phyloP scores from a whole-genome alignment of 2,113 vertebrate genomes.

The Vombatus ursinus region DNA sequence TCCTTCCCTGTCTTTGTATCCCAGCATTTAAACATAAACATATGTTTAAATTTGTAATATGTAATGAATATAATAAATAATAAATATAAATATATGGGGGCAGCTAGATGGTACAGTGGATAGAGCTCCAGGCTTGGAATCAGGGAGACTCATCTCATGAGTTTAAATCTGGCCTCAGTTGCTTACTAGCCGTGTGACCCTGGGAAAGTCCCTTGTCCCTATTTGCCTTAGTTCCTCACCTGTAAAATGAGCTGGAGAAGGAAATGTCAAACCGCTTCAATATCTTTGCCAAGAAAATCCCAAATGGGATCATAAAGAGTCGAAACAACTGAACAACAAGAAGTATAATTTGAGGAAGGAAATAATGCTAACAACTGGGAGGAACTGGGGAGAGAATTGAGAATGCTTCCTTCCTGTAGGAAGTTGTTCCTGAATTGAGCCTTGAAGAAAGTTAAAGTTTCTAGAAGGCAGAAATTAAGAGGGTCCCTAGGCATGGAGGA shows the following conservation, averaged over 20 bases:
- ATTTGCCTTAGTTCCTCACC: not conserved
- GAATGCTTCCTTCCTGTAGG: not conserved
- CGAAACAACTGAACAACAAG: not conserved
- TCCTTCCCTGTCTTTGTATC: not conserved
- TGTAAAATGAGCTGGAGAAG: not conserved
- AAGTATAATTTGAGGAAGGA: not conserved
- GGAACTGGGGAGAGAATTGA: not conserved
- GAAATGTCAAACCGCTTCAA: not conserved
- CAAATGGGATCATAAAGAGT: not conserved
- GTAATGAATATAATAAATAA: too few species aligned
- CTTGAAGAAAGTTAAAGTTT: not conserved
- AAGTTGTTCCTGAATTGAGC: not conserved
- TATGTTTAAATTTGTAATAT: not conserved
- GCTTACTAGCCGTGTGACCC: not conserved
- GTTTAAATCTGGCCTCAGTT: not conserved
- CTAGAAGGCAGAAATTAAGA: not conserved
- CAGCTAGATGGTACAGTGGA: too few species aligned
- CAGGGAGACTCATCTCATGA: not conserved
- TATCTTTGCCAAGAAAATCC: not conserved
- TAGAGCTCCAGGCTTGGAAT: not conserved
- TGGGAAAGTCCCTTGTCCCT: not conserved
- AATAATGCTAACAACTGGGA: not conserved
- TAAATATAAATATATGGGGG: not conserved
- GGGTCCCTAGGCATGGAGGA: not conserved
- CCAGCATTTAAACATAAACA: not conserved